These are phyloP conservation scores for Anolis carolinensis DNA, from an alignment of 2,113 vertebrate species.

Conservation along the genomic window DNA sequence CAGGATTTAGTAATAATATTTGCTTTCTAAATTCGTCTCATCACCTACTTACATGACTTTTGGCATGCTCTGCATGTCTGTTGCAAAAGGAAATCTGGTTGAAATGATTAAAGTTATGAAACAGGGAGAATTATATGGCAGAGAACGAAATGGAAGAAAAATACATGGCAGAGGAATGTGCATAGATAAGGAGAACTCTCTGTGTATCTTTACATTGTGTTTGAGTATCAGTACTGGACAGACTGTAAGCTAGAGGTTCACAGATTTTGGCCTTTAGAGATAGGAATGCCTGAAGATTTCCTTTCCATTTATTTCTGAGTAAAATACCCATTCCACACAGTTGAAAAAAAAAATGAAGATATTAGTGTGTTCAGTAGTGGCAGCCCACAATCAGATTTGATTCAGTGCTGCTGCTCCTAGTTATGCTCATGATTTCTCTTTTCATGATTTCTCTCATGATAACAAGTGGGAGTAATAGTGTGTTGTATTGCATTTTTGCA, in stretches of 20 bases:
- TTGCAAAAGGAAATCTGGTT: slow-evolving; percentile 31
- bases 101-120: slow-evolving; percentile 12
- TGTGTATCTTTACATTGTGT: not conserved
- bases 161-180: not conserved
- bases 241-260: not conserved
- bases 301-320: no score
- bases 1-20: not conserved
- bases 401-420: no score
- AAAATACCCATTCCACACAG: no score
- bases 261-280: not conserved
- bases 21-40: not conserved
- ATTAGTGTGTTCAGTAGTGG: no score
- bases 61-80: slow-evolving; percentile 8
- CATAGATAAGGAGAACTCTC: not conserved
- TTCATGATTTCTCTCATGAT: no score
- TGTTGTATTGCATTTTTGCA: no score
- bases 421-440: no score
- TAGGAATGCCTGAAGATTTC: not conserved
- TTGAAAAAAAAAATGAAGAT: no score
- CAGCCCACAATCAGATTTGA: no score
- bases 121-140: not conserved
- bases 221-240: not conserved
- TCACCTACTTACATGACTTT: slow-evolving; percentile 1
- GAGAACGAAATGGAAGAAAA: not conserved
- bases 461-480: no score